phyloP scores from a whole-genome alignment of 2,113 vertebrate species.

The Pterocles burchelli region DNA sequence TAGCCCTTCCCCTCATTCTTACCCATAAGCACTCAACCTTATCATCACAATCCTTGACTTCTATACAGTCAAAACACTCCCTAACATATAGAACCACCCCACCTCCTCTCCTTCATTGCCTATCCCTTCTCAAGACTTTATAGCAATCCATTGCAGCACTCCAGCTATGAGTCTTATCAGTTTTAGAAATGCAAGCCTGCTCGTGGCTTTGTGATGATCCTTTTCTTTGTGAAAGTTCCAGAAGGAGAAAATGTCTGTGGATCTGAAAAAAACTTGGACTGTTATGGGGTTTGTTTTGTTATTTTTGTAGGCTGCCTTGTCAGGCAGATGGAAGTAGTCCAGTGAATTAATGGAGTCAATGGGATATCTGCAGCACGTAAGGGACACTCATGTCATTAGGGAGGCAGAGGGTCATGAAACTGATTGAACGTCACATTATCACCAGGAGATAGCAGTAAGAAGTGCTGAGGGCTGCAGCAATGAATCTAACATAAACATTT shows the following conservation, averaged over 20 bases:
- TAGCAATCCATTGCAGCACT: too few species aligned
- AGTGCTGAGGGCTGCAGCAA: conserved; percentile 37
- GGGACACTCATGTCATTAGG: neutral
- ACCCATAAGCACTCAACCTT: too few species aligned
- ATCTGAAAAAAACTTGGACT: neutral
- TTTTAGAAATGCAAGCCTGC: neutral
- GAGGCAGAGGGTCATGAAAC: neutral
- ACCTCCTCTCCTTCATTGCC: too few species aligned
- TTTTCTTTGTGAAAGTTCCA: neutral
- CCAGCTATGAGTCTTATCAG: neutral
- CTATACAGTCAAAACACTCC: too few species aligned
- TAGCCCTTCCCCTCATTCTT: too few species aligned
- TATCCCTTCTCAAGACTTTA: too few species aligned
- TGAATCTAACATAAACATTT: neutral
- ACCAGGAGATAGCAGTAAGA: neutral
- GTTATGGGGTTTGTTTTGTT: neutral
- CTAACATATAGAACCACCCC: too few species aligned
- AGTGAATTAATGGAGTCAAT: neutral
- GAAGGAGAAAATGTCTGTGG: neutral
- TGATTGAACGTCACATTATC: neutral
- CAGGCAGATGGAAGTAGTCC: neutral
- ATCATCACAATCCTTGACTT: too few species aligned
- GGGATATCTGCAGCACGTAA: neutral
- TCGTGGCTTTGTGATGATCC: neutral
- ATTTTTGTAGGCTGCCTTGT: neutral